Evolutionary conservation across 1,140 invertebrate species (phyloP).

Genomic region (Riptortus pedestris): DNA sequence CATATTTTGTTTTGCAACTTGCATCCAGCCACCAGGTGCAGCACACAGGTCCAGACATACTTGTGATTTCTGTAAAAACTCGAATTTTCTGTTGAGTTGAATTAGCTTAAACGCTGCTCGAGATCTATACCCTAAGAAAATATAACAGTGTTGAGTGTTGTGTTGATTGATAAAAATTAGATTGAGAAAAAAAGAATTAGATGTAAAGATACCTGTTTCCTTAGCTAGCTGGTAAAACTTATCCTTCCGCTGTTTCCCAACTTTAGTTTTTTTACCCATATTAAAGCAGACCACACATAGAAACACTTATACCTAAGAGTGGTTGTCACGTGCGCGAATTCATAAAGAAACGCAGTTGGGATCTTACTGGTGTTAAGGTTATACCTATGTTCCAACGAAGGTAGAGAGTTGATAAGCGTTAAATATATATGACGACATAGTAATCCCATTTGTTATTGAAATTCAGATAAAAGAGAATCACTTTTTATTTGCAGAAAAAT

Average conservation of each 20-base stretch:
- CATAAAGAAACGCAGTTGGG: no score
- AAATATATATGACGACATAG: no score
- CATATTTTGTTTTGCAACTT: slow-evolving; percentile 98
- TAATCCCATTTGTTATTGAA: no score
- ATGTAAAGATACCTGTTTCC: slow-evolving; percentile 68
- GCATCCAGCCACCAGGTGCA: slow-evolving; percentile 99
- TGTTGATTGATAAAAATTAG: neutral
- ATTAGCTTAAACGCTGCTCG: slow-evolving; percentile 97
- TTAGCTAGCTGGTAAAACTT: slow-evolving; percentile 98
- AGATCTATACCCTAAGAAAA: slow-evolving; percentile 73
- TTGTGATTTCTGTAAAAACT: slow-evolving; percentile 90
- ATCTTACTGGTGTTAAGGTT: no score
- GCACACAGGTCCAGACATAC: slow-evolving; percentile 97
- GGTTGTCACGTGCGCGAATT: no score
- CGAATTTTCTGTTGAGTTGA: slow-evolving; percentile 93
- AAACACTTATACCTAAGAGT: no score
- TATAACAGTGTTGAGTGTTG: no score
- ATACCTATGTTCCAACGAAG: no score
- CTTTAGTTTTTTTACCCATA: slow-evolving; percentile 95
- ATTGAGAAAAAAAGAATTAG: slow-evolving; percentile 7
- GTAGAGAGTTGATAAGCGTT: no score
- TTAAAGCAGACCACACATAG: no score
- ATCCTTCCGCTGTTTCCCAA: slow-evolving; percentile 95
- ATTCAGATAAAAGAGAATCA: no score
- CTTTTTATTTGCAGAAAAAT: no score